Base-by-base conservation (phyloP, 2,797 vertebrate species). In the Glossophaga mutica region DNA sequence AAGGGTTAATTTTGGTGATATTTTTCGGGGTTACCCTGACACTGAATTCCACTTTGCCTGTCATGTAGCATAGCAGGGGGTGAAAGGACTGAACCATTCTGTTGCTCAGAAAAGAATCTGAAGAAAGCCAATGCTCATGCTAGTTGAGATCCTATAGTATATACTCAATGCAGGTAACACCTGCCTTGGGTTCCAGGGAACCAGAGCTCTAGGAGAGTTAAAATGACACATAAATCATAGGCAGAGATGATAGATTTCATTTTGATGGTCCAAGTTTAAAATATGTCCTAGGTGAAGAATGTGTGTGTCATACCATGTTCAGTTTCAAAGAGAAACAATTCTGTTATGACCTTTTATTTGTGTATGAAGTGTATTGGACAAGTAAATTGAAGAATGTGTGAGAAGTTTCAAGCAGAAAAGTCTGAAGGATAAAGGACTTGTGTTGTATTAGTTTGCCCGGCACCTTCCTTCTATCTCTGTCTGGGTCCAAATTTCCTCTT, bases 311-410 rank as follows among this genome's bases (percentile, higher is more conserved):
- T 29, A 10, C 46, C 42, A 81, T 29, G 12, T 48, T 90, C 44
- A 57, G 24, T 87, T 91, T 83, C n/a, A 46, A 65, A 93, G n/a
- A 87, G 42, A 91, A 95, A 91, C n/a, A 94, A 76, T 89, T 87
- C 26, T 62, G 68, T 48, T 68, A 48, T 42, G 16, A 65, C 37
- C 11, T 84, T 84, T 57, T 48, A 76, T 55, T 81, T 87, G 5
- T 87, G 19, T 57, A 44, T 55, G 12, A 65, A 44, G 95, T 81
- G 7, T 50, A 74, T 39, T 88, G 70, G 15, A 90, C 74, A 57
- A 91, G 37, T 85, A 88, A 93, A 83, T 74, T 24, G 73, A 34
- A 76, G 84, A 50, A 87, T 11, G 6, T 12, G 0, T 62, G 32
- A 94, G 29, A 15, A 7, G 4, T 59, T 90, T 88, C 9, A 50